Evolutionary conservation across 2,113 vertebrate genomes (phyloP), one percentile per base, ranked within the genome.

Genomic region (Otus sunia): DNA sequence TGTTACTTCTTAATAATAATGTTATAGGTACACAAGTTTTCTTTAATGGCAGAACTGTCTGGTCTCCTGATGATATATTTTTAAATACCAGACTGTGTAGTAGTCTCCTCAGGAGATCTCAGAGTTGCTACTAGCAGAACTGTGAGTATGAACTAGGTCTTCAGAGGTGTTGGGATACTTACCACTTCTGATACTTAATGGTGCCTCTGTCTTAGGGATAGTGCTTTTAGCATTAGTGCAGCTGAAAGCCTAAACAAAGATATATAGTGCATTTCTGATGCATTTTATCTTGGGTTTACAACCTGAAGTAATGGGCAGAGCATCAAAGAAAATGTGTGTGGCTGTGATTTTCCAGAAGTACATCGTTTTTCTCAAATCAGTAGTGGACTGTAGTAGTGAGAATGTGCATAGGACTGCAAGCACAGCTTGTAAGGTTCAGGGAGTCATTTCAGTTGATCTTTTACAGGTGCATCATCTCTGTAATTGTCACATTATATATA

Each of bases 111-210:
- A 47, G 55, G 59, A 74, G 25, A 36, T 79, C 43, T 59, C 37
- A 26, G 15, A 71, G 30, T 15, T 12, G 4, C 19, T 64, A 30
- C 58, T 56, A 34, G 34, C 5, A 88, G 23, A 62, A 63, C 11
- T 15, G 0, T 2, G 20, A 71, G 23, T 60, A 36, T 0, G 0
- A 34, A 60, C 34, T 30, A 36, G 39, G 10, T 79, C 27, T 82
- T 68, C 34, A 43, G 36, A 75, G 27, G 73, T 82, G 34, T 23
- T 83, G 39, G 21, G 50, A 16, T 84, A 10, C 45, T 83, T 80
- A 26, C 1, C 10, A 30, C 16, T 80, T 75, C 39, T 27, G 53
- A 12, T 68, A 59, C 37, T 78, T 92, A 16, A 5, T 69, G 34
- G 45, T 43, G 18, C 32, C 18, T 72, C 18, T 86, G 32, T 43